A percentile compares a stretch with the other conserved stretches of the same genome.
These are phyloP conservation scores for Argyresthia goedartella DNA, from an alignment of 2,888 invertebrate genomes.

Conservation along the genomic window DNA sequence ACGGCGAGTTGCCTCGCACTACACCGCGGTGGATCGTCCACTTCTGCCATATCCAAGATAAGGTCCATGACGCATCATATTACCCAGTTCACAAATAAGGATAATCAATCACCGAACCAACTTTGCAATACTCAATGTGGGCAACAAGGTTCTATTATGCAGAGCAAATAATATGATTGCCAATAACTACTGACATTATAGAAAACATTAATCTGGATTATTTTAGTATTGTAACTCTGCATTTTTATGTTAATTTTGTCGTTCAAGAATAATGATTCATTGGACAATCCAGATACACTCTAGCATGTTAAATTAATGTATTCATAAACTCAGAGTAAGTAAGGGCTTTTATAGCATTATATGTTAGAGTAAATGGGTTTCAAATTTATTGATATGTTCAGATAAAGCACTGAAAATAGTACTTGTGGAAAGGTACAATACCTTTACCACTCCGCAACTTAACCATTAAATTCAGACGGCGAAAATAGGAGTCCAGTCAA, in stretches of 20 bases:
- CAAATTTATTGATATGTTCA: too few species aligned
- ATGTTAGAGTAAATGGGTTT: background rate
- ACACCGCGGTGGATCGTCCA: conserved; percentile 86
- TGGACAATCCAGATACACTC: conserved; percentile 66
- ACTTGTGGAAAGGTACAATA: too few species aligned
- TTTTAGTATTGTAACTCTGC: conserved; percentile 51
- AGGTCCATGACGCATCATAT: conserved; percentile 5
- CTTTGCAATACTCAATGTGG: background rate
- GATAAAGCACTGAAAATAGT: too few species aligned
- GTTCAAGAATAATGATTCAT: conserved; percentile 19
- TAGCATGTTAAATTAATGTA: background rate
- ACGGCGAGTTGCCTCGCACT: conserved; percentile 75
- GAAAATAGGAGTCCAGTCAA: too few species aligned
- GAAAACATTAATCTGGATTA: background rate
- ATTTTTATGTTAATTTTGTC: conserved; percentile 38
- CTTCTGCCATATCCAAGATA: conserved; percentile 71
- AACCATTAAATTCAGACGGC: too few species aligned
- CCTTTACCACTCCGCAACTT: too few species aligned
- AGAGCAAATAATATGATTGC: conserved; percentile 22
- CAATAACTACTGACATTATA: background rate
- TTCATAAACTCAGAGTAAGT: too few species aligned
- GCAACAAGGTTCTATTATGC: conserved; percentile 20
- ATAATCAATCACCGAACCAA: conserved; percentile 14
- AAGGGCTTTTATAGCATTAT: too few species aligned
- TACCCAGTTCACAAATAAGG: background rate